Percentiles rank a stretch among this genome's conserved stretches.
phyloP scores from a whole-genome alignment of 2,113 vertebrate genomes.

The Circaetus gallicus region DNA sequence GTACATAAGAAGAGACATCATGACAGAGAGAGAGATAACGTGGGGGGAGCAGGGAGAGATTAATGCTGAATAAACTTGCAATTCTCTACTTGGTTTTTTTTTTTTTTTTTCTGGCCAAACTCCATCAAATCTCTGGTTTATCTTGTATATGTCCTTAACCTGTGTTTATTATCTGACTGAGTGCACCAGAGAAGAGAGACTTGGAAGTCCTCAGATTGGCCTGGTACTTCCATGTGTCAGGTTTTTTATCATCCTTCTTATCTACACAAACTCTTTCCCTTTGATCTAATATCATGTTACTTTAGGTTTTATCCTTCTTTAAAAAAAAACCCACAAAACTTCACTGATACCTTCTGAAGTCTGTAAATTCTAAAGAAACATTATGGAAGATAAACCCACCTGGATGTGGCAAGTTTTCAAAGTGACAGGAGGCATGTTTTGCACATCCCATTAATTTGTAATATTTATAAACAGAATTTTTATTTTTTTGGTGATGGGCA shows the following conservation, averaged over 20 bases:
- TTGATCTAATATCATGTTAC: background rate
- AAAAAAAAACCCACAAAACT: background rate
- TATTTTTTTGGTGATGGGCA: background rate
- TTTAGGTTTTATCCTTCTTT: background rate
- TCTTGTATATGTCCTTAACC: background rate
- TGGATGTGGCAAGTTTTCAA: background rate
- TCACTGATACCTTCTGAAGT: background rate
- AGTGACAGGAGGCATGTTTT: background rate
- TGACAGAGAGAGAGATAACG: background rate
- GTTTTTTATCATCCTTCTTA: background rate
- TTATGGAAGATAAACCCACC: background rate
- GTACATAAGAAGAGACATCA: background rate
- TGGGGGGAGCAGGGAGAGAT: background rate
- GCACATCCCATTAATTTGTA: background rate
- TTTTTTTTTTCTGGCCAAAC: background rate
- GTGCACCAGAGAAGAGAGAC: background rate
- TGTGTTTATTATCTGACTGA: background rate
- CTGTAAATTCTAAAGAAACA: background rate
- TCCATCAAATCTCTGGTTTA: background rate
- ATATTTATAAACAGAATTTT: background rate
- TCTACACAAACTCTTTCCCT: background rate
- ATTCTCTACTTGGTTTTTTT: background rate
- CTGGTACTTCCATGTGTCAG: background rate
- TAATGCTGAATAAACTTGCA: background rate
- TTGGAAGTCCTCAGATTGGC: background rate